Percentiles rank a stretch among this genome's conserved stretches.
phyloP scores from a whole-genome alignment of 2,797 vertebrate genomes.

The Mormyrops boulengeri region DNA sequence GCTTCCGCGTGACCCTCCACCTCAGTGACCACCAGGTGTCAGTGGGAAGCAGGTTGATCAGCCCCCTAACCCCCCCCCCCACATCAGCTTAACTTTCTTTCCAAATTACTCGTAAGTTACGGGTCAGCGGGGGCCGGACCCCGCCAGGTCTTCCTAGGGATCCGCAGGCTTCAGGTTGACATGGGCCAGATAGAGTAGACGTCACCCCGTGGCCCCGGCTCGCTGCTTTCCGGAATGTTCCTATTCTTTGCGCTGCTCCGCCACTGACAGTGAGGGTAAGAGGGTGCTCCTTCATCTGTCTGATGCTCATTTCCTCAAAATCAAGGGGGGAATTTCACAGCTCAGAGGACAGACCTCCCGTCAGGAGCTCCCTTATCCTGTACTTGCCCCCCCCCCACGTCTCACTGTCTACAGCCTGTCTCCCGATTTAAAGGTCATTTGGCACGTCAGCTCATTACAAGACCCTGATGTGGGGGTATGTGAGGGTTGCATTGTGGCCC shows the following conservation, averaged over 20 bases:
- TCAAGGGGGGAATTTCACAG: background rate
- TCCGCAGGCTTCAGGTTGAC: background rate
- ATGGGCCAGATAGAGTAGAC: background rate
- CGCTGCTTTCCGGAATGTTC: constrained; percentile 8
- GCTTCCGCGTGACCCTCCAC: background rate
- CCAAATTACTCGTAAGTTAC: background rate
- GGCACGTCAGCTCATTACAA: constrained; percentile 59
- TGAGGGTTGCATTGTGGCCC: background rate
- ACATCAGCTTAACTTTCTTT: background rate
- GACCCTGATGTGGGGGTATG: constrained; percentile 38
- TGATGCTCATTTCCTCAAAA: background rate
- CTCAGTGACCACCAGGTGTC: background rate
- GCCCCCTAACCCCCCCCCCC: background rate
- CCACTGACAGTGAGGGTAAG: background rate
- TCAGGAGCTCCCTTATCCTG: constrained; percentile 31
- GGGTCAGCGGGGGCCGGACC: background rate
- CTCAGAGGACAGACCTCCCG: background rate
- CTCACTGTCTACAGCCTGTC: constrained; percentile 30
- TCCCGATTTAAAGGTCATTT: constrained; percentile 58
- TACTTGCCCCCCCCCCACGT: constrained; percentile 19
- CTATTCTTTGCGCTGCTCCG: background rate
- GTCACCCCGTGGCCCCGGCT: background rate
- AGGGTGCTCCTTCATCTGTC: background rate
- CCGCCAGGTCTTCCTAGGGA: background rate
- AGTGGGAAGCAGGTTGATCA: background rate